Conservation (phyloP, 2,888 invertebrate species). For the Phlogophora meticulosa region DNA sequence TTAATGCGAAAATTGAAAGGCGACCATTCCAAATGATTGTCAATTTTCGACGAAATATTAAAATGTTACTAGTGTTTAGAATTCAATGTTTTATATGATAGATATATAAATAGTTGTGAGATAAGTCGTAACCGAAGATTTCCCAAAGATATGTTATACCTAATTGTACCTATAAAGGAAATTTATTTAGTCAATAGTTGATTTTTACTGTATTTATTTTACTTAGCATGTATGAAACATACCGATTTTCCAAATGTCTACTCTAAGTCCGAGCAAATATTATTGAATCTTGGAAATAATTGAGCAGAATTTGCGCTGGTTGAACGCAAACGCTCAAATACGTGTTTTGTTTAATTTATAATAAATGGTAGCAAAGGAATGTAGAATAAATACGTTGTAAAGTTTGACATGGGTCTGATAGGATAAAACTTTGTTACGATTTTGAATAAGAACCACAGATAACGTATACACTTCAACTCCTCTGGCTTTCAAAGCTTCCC, state of each 20-base stretch:
- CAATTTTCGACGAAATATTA: slow-evolving; percentile 63
- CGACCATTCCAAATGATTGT: slow-evolving; percentile 69
- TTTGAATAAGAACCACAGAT: slow-evolving; percentile 40
- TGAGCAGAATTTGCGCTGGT: slow-evolving; percentile 20
- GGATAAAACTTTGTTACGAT: slow-evolving; percentile 52
- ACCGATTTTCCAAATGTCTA: slow-evolving; percentile 11
- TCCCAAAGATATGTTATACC: slow-evolving; percentile 65
- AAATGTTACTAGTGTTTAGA: slow-evolving; percentile 63
- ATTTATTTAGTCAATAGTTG: slow-evolving; percentile 48
- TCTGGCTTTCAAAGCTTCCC: not conserved
- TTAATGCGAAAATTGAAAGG: slow-evolving; percentile 48
- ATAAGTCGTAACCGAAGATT: slow-evolving; percentile 60
- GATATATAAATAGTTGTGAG: slow-evolving; percentile 51
- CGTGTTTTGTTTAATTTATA: slow-evolving; percentile 30
- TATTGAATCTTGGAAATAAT: slow-evolving; percentile 8
- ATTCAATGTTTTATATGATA: slow-evolving; percentile 71
- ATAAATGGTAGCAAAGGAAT: slow-evolving; percentile 48
- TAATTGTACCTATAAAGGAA: slow-evolving; percentile 37
- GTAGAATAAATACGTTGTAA: slow-evolving; percentile 43
- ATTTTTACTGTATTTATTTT: slow-evolving; percentile 36
- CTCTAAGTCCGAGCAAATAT: not conserved
- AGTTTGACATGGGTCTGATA: slow-evolving; percentile 64
- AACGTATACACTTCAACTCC: slow-evolving; percentile 22
- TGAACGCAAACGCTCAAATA: slow-evolving; percentile 30
- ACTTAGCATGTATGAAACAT: slow-evolving; percentile 18